Evolutionary conservation across 2,888 invertebrate genomes (phyloP).

Genomic region (Ectropis crepuscularia): DNA sequence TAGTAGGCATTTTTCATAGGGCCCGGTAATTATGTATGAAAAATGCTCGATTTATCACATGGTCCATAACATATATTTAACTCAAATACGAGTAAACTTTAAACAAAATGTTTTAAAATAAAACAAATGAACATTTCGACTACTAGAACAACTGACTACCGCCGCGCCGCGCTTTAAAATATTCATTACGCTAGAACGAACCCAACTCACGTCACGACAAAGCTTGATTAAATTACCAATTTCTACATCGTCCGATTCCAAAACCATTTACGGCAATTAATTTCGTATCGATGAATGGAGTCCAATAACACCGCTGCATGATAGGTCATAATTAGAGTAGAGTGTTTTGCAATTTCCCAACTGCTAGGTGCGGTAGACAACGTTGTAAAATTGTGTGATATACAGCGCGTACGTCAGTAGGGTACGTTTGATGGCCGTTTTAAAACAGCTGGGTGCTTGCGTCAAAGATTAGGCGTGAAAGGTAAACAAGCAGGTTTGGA

Average conservation of each 20-base stretch:
- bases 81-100: too few relatives aligned
- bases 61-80: too few relatives aligned
- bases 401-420: constrained; percentile 20
- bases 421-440: constrained; percentile 19
- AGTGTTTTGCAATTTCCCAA: constrained; percentile 40
- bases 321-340: constrained; percentile 43
- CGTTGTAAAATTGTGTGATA: constrained; percentile 31
- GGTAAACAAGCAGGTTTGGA: constrained; percentile 43
- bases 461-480: constrained; percentile 55
- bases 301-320: constrained; percentile 39
- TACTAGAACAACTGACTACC: background rate
- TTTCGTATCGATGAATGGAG: constrained; percentile 39
- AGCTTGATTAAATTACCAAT: constrained; percentile 11
- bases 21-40: too few relatives aligned
- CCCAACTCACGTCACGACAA: background rate
- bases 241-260: constrained; percentile 7
- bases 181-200: background rate
- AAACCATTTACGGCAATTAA: constrained; percentile 27
- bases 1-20: too few relatives aligned
- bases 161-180: background rate
- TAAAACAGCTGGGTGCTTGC: constrained; percentile 43
- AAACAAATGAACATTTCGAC: too few relatives aligned
- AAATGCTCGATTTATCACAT: too few relatives aligned
- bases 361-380: constrained; percentile 41
- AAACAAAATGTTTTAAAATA: too few relatives aligned